A percentile compares a stretch with the other conserved stretches of the same genome.
These are phyloP conservation scores for Heliconius hortense DNA, from an alignment of 2,888 invertebrate species.

Conservation along the genomic window DNA sequence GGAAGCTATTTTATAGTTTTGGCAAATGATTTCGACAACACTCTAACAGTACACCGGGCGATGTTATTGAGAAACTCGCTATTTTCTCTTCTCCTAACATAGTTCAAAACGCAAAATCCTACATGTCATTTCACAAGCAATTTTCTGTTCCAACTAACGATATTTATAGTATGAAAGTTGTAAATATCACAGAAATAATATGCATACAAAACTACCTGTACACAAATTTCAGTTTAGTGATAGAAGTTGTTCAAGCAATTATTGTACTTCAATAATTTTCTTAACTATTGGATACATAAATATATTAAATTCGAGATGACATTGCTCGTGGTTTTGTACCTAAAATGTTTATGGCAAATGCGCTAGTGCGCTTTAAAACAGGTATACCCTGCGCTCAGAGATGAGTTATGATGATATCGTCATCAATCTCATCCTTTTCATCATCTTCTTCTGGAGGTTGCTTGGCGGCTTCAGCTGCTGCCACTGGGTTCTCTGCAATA, in stretches of 20 bases:
- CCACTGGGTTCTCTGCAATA: slow-evolving; percentile 84
- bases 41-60: neutral
- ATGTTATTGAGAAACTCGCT: neutral
- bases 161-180: neutral
- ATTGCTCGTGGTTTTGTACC: slow-evolving; percentile 48
- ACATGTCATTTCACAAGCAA: neutral
- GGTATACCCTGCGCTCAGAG: slow-evolving; percentile 75
- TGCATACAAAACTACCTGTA: slow-evolving; percentile 3
- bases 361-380: slow-evolving; percentile 27
- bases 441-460: slow-evolving; percentile 90
- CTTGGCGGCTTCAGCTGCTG: slow-evolving; percentile 84
- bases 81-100: neutral
- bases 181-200: neutral
- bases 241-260: slow-evolving; percentile 6
- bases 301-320: slow-evolving; percentile 38
- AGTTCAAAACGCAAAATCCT: neutral
- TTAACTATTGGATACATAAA: slow-evolving; percentile 37
- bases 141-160: neutral
- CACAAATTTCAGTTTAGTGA: neutral
- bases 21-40: neutral
- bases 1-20: neutral
- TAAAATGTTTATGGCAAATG: slow-evolving; percentile 51
- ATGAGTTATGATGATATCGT: slow-evolving; percentile 93
- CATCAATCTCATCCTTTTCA: slow-evolving; percentile 93
- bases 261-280: slow-evolving; percentile 37